These are phyloP conservation scores for Liparis tanakae DNA, from an alignment of 2,797 vertebrate species.

Conservation along the genomic window DNA sequence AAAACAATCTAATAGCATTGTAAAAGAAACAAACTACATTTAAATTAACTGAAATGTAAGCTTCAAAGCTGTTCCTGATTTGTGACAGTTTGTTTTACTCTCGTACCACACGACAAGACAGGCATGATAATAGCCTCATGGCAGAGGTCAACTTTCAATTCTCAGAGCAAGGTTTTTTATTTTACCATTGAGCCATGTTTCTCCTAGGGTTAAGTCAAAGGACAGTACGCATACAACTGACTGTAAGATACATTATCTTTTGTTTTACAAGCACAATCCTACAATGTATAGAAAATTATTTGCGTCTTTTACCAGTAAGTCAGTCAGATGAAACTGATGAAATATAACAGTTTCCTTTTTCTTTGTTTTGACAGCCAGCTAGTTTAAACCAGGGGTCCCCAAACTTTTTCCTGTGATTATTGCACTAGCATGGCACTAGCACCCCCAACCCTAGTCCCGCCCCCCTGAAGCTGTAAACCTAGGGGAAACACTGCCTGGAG, in stretches of 20 bases:
- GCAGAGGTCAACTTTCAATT: conserved; percentile 50
- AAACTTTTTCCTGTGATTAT: too few species aligned
- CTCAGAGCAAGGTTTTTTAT: conserved; percentile 29
- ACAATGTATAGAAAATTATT: conserved; percentile 28
- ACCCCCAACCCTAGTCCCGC: too few species aligned
- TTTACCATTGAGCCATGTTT: conserved; percentile 31
- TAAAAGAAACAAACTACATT: background rate
- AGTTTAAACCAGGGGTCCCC: background rate
- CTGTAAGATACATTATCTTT: conserved; percentile 41
- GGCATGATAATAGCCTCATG: conserved; percentile 41
- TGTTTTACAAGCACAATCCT: conserved; percentile 34
- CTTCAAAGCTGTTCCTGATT: background rate
- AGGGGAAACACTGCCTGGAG: too few species aligned
- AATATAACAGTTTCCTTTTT: conserved; percentile 26
- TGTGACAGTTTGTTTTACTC: conserved; percentile 9
- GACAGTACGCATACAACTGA: conserved; percentile 37
- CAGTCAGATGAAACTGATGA: conserved; percentile 45
- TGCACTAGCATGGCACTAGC: too few species aligned
- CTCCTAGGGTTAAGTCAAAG: conserved; percentile 42
- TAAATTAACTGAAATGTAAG: background rate
- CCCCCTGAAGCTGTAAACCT: too few species aligned
- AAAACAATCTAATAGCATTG: background rate
- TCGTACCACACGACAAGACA: conserved; percentile 25
- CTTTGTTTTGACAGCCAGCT: conserved; percentile 11
- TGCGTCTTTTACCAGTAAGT: conserved; percentile 34